Conservation (phyloP, 1,140 invertebrate species). For the Amyelois transitella region DNA sequence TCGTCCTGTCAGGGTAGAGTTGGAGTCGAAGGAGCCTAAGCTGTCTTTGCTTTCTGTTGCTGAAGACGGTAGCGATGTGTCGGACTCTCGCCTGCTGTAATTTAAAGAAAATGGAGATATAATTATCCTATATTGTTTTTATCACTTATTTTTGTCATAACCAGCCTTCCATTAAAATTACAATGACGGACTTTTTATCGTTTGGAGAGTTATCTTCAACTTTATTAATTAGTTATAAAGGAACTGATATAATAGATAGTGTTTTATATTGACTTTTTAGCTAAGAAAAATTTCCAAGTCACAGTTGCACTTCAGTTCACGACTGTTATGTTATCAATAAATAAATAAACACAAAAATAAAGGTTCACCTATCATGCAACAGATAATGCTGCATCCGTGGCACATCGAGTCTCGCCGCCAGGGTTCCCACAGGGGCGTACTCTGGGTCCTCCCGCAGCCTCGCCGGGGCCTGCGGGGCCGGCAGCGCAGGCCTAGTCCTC, state of each 20-base stretch:
- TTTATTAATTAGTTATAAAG: too few species aligned
- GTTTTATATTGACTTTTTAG: neutral
- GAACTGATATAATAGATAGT: too few species aligned
- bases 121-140: neutral
- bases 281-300: neutral
- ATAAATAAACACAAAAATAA: too few species aligned
- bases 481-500: constrained; percentile 44
- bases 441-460: constrained; percentile 53
- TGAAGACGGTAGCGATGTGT: constrained; percentile 74
- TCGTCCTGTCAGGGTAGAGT: constrained; percentile 78
- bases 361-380: constrained; percentile 54
- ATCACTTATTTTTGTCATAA: neutral
- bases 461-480: constrained; percentile 55
- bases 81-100: constrained; percentile 75
- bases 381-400: constrained; percentile 52
- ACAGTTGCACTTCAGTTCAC: too few species aligned
- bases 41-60: constrained; percentile 79
- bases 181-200: too few species aligned
- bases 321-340: too few species aligned
- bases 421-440: constrained; percentile 60
- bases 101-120: neutral
- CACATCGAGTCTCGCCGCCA: constrained; percentile 42
- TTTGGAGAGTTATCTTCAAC: too few species aligned
- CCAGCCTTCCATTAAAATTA: neutral
- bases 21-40: constrained; percentile 78